Percentiles rank a stretch among this genome's conserved stretches.
Evolutionary conservation across 2,113 vertebrate genomes (phyloP).

Genomic region (Ictalurus punctatus): DNA sequence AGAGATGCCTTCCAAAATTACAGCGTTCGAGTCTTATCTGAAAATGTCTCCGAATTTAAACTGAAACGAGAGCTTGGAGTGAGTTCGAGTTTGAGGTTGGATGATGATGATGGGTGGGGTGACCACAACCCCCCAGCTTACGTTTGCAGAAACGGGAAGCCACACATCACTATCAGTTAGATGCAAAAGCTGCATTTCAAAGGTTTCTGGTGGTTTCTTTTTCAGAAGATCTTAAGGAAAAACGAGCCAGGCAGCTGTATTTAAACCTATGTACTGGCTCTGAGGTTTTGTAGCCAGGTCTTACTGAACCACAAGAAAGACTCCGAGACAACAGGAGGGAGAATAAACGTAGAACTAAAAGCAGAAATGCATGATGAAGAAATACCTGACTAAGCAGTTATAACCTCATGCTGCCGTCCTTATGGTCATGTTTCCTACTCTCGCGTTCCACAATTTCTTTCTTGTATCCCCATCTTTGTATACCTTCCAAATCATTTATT

Average conservation of each 20-base stretch:
- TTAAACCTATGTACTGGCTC: slow-evolving; percentile 15
- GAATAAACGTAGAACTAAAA: slow-evolving; percentile 14
- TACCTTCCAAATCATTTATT: not conserved
- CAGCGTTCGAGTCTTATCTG: slow-evolving; percentile 15
- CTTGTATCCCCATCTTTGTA: not conserved
- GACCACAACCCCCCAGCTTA: slow-evolving; percentile 11
- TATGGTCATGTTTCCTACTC: not conserved
- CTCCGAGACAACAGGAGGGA: slow-evolving; percentile 31
- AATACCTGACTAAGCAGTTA: slow-evolving; percentile 37
- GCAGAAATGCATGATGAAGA: slow-evolving; percentile 13
- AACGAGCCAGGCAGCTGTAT: slow-evolving; percentile 15
- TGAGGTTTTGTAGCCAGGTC: slow-evolving; percentile 23
- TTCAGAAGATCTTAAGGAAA: slow-evolving; percentile 21
- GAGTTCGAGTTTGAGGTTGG: slow-evolving; percentile 21
- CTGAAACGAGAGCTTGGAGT: slow-evolving; percentile 17
- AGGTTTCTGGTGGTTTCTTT: slow-evolving; percentile 19
- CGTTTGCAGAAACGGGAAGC: slow-evolving; percentile 7
- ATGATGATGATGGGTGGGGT: slow-evolving; percentile 4
- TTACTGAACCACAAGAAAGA: slow-evolving; percentile 48
- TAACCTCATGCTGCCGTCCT: slow-evolving; percentile 13
- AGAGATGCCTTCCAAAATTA: slow-evolving; percentile 8
- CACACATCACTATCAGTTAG: not conserved
- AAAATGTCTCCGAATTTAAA: slow-evolving; percentile 18
- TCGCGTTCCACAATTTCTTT: not conserved
- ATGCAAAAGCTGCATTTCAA: slow-evolving; percentile 21